phyloP scores from a whole-genome alignment of 2,797 vertebrate species.

The Coregonus sp. region DNA sequence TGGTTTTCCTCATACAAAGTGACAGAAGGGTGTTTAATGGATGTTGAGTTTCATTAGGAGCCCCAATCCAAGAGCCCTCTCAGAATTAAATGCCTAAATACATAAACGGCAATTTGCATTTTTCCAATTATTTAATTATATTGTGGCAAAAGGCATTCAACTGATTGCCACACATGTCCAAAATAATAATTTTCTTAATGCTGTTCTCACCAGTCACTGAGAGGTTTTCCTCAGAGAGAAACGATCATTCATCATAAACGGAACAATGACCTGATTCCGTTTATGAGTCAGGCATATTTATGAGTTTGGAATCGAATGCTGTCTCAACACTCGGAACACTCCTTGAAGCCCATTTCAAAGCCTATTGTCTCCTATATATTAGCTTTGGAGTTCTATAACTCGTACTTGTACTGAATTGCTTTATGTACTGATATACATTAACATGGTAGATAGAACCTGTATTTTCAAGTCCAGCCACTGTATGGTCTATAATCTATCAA shows the following conservation, averaged over 20 bases:
- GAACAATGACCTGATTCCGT: too few species aligned
- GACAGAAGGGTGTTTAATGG: not conserved
- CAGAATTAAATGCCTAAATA: not conserved
- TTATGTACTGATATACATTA: not conserved
- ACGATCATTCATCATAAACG: not conserved
- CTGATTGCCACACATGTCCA: not conserved
- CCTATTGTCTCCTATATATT: not conserved
- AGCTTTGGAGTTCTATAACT: not conserved
- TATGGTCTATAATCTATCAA: not conserved
- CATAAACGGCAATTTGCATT: not conserved
- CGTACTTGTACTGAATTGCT: not conserved
- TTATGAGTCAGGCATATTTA: too few species aligned
- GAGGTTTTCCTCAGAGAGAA: not conserved
- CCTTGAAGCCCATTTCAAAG: too few species aligned
- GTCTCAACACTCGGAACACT: too few species aligned
- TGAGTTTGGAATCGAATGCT: too few species aligned
- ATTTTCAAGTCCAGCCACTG: not conserved
- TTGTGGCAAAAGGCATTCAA: not conserved
- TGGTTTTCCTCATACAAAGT: not conserved
- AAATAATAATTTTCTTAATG: not conserved
- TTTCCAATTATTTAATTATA: not conserved
- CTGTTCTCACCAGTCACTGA: not conserved
- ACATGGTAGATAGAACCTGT: not conserved
- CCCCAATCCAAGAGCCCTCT: not conserved
- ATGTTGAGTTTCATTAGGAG: not conserved